Percentiles rank a stretch among this genome's conserved stretches.
Evolutionary conservation across 2,888 invertebrate genomes (phyloP).

Genomic region (Bombylius discolor): DNA sequence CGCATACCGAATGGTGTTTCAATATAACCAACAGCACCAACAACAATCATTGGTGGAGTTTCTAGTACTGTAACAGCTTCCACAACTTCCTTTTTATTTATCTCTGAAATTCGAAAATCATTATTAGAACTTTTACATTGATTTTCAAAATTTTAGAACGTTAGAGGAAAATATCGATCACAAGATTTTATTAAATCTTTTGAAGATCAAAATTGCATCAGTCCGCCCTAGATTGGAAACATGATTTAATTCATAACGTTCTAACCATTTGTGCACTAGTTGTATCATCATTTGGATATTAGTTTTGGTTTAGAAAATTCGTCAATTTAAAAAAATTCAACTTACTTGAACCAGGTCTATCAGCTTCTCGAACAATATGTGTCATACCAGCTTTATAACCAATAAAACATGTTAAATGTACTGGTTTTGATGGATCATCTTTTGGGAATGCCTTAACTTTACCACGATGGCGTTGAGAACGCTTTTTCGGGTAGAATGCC

Average conservation of each 20-base stretch:
- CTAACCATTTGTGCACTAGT: constrained; percentile 12
- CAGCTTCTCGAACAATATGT: constrained; percentile 96
- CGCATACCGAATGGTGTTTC: constrained; percentile 96
- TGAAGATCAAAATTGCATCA: constrained; percentile 23
- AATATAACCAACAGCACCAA: constrained; percentile 97
- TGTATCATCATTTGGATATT: constrained; percentile 12
- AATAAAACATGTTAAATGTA: constrained; percentile 94
- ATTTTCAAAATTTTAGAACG: neutral
- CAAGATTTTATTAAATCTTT: neutral
- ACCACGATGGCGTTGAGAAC: constrained; percentile 90
- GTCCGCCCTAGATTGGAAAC: constrained; percentile 40
- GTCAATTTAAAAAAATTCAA: constrained; percentile 21
- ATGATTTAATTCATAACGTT: constrained; percentile 19
- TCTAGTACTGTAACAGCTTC: constrained; percentile 98
- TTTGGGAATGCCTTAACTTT: constrained; percentile 99
- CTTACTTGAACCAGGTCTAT: constrained; percentile 97
- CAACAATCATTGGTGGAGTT: constrained; percentile 95
- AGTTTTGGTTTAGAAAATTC: neutral
- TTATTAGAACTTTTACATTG: neutral
- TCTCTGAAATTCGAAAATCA: constrained; percentile 50
- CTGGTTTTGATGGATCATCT: constrained; percentile 91
- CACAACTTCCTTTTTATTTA: constrained; percentile 99
- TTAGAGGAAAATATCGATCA: neutral
- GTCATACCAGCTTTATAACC: constrained; percentile 99
- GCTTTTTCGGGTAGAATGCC: constrained; percentile 99